Evolutionary conservation across 2,113 vertebrate species (phyloP), one percentile per base, ranked within the genome.

Genomic region (Chrysemys picta): DNA sequence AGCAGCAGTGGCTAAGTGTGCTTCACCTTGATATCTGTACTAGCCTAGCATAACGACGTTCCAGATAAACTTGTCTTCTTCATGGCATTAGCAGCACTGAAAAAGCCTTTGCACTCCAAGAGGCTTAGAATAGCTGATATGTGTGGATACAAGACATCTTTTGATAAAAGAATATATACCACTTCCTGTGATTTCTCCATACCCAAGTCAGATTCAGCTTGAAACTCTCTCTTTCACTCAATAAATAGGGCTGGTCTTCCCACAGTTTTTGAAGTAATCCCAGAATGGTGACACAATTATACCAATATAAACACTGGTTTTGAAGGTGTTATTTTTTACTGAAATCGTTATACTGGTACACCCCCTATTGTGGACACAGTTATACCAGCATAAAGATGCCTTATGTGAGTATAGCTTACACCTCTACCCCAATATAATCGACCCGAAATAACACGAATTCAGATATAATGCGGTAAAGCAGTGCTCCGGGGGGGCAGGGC

Each of bases 11-110:
- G 82, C 83, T 94, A 62, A 87, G 10, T 42, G 49, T 27, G 14
- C 86, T n/a, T 11, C 86, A 85, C 56, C 38, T 31, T 7, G 79
- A 56, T 97, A 97, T 97, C 95, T 94, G 57, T 94, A 76, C 93
- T 76, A 42, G 91, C 76, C 89, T 97, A 91, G 89, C 82, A 24
- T 84, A 82, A 65, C 82, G 89, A 96, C 62, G 84, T 85, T 89
- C 76, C 88, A 93, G 97, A 97, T 95, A 97, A 97, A 83, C 80
- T 82, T 90, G 87, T 97, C 95, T 97, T 76, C 89, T 94, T 96
- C 95, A 96, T 93, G 92, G 59, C 75, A 45, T 50, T 91, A 97
- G 96, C 95, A 96, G 90, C 81, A 92, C 95, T 96, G 96, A 95
- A 95, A 96, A 94, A 87, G 84, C 35, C 89, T 94, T 87, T 97